A percentile compares a stretch with the other conserved stretches of the same genome.
phyloP scores from a whole-genome alignment of 1,140 invertebrate genomes.

The Drosophila eugracilis region DNA sequence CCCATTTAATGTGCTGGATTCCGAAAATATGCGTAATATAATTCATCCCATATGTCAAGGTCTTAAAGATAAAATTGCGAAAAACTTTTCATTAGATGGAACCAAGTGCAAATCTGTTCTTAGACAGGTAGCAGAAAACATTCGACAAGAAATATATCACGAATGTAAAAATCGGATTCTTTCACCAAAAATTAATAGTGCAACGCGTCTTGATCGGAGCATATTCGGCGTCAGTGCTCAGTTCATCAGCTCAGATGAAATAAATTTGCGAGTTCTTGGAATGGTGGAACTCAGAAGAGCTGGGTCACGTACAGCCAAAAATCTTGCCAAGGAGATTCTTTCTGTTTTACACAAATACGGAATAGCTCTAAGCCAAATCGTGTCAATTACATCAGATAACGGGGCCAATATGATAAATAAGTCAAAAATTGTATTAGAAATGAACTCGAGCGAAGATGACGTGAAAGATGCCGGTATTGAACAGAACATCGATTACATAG shows the following conservation, averaged over 20 bases:
- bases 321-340: background rate
- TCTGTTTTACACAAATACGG: background rate
- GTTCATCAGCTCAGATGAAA: conserved; percentile 25
- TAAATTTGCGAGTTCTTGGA: conserved; percentile 15
- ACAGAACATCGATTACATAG: no score
- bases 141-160: conserved; percentile 1
- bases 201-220: background rate
- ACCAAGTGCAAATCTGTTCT: background rate
- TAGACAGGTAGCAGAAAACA: background rate
- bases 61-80: background rate
- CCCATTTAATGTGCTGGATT: background rate
- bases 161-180: conserved; percentile 1
- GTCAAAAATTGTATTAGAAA: background rate
- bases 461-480: no score
- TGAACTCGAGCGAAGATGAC: background rate
- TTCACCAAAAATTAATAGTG: background rate
- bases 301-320: background rate
- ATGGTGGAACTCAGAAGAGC: background rate
- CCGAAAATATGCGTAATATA: conserved; percentile 6
- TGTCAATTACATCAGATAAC: background rate
- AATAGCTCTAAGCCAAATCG: background rate
- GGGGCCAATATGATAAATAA: background rate
- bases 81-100: background rate
- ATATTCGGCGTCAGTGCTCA: conserved; percentile 29
- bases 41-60: background rate